Conservation (phyloP, 2,888 invertebrate genomes). For the Tetropium fuscum region DNA sequence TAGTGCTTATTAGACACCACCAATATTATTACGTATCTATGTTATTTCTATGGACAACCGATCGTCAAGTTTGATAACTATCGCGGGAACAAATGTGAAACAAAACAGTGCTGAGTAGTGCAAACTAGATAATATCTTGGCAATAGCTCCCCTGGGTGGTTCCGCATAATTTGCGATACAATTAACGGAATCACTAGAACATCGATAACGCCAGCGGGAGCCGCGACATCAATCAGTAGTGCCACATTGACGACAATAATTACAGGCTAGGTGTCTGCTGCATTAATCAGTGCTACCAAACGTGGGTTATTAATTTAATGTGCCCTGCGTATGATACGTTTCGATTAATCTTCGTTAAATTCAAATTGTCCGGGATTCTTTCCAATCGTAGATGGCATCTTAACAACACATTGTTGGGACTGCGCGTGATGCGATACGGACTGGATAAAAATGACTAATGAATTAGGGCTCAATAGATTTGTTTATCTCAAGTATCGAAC, state of each 20-base stretch:
- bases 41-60: too few species aligned
- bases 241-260: conserved; percentile 56
- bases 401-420: conserved; percentile 59
- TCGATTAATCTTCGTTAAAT: conserved; percentile 64
- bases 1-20: too few species aligned
- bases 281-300: conserved; percentile 56
- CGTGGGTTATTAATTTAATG: conserved; percentile 56
- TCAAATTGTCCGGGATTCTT: conserved; percentile 56
- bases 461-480: conserved; percentile 35
- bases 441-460: conserved; percentile 61
- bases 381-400: conserved; percentile 56
- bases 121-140: conserved; percentile 9
- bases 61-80: too few species aligned
- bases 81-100: background rate
- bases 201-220: conserved; percentile 28
- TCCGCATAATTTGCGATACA: conserved; percentile 15
- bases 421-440: conserved; percentile 51
- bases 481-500: conserved; percentile 4
- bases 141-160: background rate
- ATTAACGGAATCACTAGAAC: conserved; percentile 11
- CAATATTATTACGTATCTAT: too few species aligned
- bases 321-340: conserved; percentile 52
- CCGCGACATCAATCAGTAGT: conserved; percentile 52
- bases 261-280: conserved; percentile 47
- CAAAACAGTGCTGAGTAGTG: conserved; percentile 2